phyloP scores from a whole-genome alignment of 1,140 invertebrate species.

The Polyergus mexicanus region DNA sequence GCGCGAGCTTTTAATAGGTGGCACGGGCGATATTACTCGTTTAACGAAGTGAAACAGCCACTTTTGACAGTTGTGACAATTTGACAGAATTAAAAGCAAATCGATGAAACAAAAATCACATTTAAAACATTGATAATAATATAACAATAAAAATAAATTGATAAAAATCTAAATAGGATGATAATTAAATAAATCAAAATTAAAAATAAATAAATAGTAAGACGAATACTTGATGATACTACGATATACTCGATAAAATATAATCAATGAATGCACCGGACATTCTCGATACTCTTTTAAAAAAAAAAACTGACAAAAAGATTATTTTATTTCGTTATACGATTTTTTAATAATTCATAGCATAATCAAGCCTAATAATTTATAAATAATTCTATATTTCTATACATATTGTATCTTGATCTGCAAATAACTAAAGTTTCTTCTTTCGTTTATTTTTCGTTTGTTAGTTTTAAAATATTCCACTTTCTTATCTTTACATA shows the following conservation, averaged over 20 bases:
- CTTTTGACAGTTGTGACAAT: neutral
- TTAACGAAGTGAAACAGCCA: neutral
- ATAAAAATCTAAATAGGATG: neutral
- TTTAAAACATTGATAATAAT: neutral
- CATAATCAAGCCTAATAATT: neutral
- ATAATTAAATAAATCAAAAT: too few species aligned
- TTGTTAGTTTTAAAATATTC: neutral
- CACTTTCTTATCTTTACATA: neutral
- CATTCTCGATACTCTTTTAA: neutral
- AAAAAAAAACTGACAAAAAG: neutral
- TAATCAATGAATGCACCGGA: neutral
- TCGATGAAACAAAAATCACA: neutral
- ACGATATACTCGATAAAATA: neutral
- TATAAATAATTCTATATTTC: neutral
- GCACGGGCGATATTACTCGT: neutral
- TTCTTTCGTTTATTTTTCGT: neutral
- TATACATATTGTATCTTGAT: too few species aligned
- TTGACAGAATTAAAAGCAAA: constrained; percentile 1
- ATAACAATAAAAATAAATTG: neutral
- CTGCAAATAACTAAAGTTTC: neutral
- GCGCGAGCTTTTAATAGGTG: constrained; percentile 57
- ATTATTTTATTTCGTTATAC: neutral
- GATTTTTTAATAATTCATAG: neutral
- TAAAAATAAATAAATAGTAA: constrained; percentile 4
- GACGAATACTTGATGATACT: constrained; percentile 12